These are phyloP conservation scores for Aspidiotus destructor DNA, from an alignment of 2,888 invertebrate genomes.

Conservation along the genomic window DNA sequence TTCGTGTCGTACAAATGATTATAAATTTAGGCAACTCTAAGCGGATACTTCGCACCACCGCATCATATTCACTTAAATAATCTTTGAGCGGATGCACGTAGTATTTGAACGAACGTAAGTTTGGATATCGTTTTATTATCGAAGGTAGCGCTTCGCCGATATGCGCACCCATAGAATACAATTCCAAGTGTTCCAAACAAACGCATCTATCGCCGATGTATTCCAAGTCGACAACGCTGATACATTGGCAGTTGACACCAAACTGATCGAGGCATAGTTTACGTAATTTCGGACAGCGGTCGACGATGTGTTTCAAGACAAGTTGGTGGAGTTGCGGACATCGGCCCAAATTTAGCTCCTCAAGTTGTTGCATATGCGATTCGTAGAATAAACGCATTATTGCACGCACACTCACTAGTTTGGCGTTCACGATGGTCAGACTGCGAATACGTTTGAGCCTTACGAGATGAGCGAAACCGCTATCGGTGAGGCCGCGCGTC, in stretches of 20 bases:
- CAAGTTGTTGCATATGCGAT: slow-evolving; percentile 17
- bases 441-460: slow-evolving; percentile 11
- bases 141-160: slow-evolving; percentile 23
- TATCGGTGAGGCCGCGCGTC: slow-evolving; percentile 20
- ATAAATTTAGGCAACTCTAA: slow-evolving; percentile 20
- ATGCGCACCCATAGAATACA: slow-evolving; percentile 16
- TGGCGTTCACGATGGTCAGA: slow-evolving; percentile 14
- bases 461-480: slow-evolving; percentile 19
- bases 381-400: slow-evolving; percentile 27
- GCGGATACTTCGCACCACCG: slow-evolving; percentile 9
- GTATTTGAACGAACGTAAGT: slow-evolving; percentile 25
- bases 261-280: slow-evolving; percentile 24
- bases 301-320: slow-evolving; percentile 20
- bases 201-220: slow-evolving; percentile 20
- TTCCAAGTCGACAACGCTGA: slow-evolving; percentile 17
- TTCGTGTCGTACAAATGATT: slow-evolving; percentile 5
- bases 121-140: slow-evolving; percentile 14
- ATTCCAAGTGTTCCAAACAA: slow-evolving; percentile 10
- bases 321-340: slow-evolving; percentile 27
- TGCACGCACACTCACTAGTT: slow-evolving; percentile 20
- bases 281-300: slow-evolving; percentile 17
- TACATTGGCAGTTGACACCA: slow-evolving; percentile 16
- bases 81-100: slow-evolving; percentile 24
- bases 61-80: slow-evolving; percentile 24
- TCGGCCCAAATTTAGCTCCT: slow-evolving; percentile 22